These are phyloP conservation scores for Latrodectus hesperus DNA, from an alignment of 2,888 invertebrate genomes.

Conservation along the genomic window DNA sequence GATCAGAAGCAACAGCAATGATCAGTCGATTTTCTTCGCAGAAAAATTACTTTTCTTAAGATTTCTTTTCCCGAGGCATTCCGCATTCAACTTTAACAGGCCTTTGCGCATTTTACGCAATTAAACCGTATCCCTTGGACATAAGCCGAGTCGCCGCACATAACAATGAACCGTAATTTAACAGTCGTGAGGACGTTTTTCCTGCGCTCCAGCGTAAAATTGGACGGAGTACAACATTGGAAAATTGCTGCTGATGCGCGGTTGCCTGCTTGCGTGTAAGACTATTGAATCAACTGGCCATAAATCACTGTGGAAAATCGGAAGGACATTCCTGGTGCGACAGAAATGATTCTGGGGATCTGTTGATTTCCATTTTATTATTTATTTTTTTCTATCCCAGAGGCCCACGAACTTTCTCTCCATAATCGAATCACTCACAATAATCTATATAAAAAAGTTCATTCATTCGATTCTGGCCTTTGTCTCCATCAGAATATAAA, in stretches of 20 bases:
- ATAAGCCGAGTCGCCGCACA: constrained; percentile 15
- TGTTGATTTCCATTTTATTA: too few species aligned
- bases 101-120: background rate
- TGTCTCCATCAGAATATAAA: too few species aligned
- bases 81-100: background rate
- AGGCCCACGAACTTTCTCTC: too few species aligned
- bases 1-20: background rate
- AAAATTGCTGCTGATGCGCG: background rate
- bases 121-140: background rate
- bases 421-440: too few species aligned
- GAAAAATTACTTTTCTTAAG: too few species aligned
- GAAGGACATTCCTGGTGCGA: background rate
- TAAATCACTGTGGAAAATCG: background rate
- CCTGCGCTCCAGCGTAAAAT: background rate
- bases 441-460: too few species aligned
- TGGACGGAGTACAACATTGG: background rate
- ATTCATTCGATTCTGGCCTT: too few species aligned
- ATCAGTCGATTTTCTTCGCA: too few species aligned
- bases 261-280: background rate
- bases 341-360: background rate
- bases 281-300: background rate
- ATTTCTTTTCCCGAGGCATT: background rate
- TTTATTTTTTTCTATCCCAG: too few species aligned
- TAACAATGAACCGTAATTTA: constrained; percentile 50
- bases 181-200: background rate